Evolutionary conservation across 2,113 vertebrate species (phyloP), one percentile per base, ranked within the genome.

Genomic region (Coregonus clupeaformis): DNA sequence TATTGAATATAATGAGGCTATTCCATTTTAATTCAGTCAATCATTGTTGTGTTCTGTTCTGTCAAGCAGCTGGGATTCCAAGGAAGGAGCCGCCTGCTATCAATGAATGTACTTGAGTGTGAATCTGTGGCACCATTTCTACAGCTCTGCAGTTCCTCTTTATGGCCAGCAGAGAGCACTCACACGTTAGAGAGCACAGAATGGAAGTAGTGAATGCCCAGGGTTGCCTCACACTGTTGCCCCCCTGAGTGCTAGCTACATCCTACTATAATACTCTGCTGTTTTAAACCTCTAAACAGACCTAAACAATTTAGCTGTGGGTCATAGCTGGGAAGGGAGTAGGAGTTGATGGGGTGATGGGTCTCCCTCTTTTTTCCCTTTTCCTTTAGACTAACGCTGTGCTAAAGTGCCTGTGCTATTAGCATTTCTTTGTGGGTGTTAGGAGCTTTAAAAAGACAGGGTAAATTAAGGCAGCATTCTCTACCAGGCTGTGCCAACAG

Each of bases 131-230:
- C 69, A 6, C n/a, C 20, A 57, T 49, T 36, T 65, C 24, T n/a
- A 16, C 42, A 24, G 0, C 60, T 68, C 9, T 82, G 86, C 81
- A 92, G 88, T 91, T 85, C 87, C 68, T 6, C 12, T 72, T 70
- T 47, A 45, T 72, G 24, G 71, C 96, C 96, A 94, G 95, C 82
- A 95, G 97, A 94, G 95, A 93, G 95, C 96, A 93, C 94, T 95
- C 93, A 67, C 90, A 94, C 72, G 79, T 85, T 85, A 82, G 84
- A 84, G 80, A 81, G 83, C 85, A 77, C 64, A 5, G 22, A 79
- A 67, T 77, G 74, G 25, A 45, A 47, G 7, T 13, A n/a, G 18
- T 62, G 36, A 52, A 70, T 57, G 47, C 80, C 86, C 87, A 86
- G 74, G 82, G 82, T 85, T 90, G 84, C 85, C 22, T 67, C 83